Conservation (phyloP, 37 sponge, comb jelly and placozoan species). For the Agelas oroides region DNA sequence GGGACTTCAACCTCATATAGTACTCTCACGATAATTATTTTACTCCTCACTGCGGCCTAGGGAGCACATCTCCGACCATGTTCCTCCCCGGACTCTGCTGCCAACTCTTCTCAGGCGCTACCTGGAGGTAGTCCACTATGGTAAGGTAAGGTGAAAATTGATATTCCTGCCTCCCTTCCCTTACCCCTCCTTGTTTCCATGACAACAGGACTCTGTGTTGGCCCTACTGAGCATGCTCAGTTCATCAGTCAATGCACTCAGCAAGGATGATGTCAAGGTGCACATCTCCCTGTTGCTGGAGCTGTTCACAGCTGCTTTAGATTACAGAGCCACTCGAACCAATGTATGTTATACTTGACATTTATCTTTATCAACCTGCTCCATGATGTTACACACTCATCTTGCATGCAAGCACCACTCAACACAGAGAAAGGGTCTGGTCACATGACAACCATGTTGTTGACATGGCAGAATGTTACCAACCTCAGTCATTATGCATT, state of each 20-base stretch:
- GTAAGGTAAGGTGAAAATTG: slow-evolving; percentile 63
- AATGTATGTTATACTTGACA: background rate
- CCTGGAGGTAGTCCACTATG: background rate
- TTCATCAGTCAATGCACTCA: slow-evolving; percentile 19
- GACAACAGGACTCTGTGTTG: slow-evolving; percentile 44
- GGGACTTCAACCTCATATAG: no score
- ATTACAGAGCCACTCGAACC: slow-evolving; percentile 61
- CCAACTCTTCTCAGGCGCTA: slow-evolving; percentile 49
- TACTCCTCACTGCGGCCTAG: slow-evolving; percentile 8
- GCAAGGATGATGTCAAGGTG: slow-evolving; percentile 44
- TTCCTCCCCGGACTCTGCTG: slow-evolving; percentile 64
- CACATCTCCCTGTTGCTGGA: slow-evolving; percentile 41
- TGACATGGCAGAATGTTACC: no score
- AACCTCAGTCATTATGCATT: background rate
- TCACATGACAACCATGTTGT: no score
- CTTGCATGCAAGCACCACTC: background rate
- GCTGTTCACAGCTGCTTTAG: slow-evolving; percentile 41
- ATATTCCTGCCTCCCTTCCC: no score
- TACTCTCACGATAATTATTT: no score
- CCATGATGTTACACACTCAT: no score
- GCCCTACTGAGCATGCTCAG: slow-evolving; percentile 66
- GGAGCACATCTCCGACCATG: slow-evolving; percentile 15
- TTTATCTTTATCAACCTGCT: no score
- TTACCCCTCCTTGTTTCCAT: background rate
- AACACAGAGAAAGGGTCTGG: no score